phyloP scores from a whole-genome alignment of 2,797 vertebrate genomes.

The Steatocranus sp. region DNA sequence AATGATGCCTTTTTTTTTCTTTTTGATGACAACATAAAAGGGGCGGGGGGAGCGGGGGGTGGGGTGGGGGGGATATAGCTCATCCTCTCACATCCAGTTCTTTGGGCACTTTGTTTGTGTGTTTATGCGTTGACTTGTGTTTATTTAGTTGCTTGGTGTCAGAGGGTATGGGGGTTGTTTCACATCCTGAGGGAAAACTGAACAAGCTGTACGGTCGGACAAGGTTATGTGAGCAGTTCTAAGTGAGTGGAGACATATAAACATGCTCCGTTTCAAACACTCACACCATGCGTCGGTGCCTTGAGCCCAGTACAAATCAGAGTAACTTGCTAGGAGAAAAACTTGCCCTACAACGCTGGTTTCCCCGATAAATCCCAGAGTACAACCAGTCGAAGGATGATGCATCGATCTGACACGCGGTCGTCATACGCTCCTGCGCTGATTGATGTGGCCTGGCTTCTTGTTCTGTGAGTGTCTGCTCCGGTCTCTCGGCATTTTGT shows the following conservation, averaged over 20 bases:
- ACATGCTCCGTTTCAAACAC: slow-evolving; percentile 19
- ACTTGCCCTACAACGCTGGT: neutral
- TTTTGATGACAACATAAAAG: neutral
- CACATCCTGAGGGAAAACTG: slow-evolving; percentile 29
- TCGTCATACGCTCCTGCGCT: slow-evolving; percentile 25
- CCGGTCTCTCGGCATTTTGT: slow-evolving; percentile 46
- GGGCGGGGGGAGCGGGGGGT: neutral
- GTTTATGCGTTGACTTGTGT: slow-evolving; percentile 26
- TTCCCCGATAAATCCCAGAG: slow-evolving; percentile 39
- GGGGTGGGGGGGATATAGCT: neutral
- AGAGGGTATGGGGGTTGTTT: slow-evolving; percentile 27
- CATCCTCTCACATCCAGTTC: neutral
- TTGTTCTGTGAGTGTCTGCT: slow-evolving; percentile 43
- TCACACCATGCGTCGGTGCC: slow-evolving; percentile 1
- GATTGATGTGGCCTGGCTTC: slow-evolving; percentile 65
- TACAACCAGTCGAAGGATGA: slow-evolving; percentile 58
- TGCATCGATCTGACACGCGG: slow-evolving; percentile 59
- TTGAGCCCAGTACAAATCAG: neutral
- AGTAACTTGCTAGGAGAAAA: slow-evolving; percentile 3
- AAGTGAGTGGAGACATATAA: slow-evolving; percentile 14
- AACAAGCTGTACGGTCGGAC: slow-evolving; percentile 34
- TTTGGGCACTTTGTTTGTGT: slow-evolving; percentile 8
- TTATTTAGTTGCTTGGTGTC: slow-evolving; percentile 33
- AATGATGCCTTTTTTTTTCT: neutral
- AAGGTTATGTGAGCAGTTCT: slow-evolving; percentile 36